These are phyloP conservation scores for Ostrea denselamellosa DNA, from an alignment of 1,140 invertebrate species.

Conservation along the genomic window DNA sequence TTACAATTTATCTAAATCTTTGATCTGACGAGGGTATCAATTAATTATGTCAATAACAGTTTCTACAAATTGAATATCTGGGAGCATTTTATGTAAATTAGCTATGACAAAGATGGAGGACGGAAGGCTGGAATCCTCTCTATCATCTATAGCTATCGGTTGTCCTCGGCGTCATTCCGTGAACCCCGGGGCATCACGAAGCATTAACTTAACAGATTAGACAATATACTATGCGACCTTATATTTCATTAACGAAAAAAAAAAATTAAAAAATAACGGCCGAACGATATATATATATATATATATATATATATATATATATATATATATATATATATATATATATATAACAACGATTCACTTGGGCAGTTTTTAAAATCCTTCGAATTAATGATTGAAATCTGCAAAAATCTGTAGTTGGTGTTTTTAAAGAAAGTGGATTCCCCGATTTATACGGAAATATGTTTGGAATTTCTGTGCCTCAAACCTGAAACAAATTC, in stretches of 20 bases:
- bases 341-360: conserved; percentile 26
- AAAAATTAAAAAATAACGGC: background rate
- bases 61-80: conserved; percentile 55
- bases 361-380: conserved; percentile 21
- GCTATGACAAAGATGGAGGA: conserved; percentile 30
- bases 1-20: conserved; percentile 46
- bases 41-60: conserved; percentile 55
- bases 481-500: background rate
- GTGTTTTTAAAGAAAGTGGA: background rate
- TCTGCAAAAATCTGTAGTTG: background rate
- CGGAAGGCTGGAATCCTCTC: conserved; percentile 5
- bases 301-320: no score
- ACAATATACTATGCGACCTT: conserved; percentile 33
- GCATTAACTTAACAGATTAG: conserved; percentile 39
- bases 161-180: conserved; percentile 47
- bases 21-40: conserved; percentile 53
- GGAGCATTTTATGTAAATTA: conserved; percentile 55
- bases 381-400: conserved; percentile 1
- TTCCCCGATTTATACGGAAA: background rate
- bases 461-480: background rate
- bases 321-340: no score
- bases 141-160: conserved; percentile 44
- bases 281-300: background rate
- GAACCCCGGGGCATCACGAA: conserved; percentile 36
- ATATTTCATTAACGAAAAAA: conserved; percentile 30